phyloP scores from a whole-genome alignment of 2,888 invertebrate species.

The Orchestes rusci region DNA sequence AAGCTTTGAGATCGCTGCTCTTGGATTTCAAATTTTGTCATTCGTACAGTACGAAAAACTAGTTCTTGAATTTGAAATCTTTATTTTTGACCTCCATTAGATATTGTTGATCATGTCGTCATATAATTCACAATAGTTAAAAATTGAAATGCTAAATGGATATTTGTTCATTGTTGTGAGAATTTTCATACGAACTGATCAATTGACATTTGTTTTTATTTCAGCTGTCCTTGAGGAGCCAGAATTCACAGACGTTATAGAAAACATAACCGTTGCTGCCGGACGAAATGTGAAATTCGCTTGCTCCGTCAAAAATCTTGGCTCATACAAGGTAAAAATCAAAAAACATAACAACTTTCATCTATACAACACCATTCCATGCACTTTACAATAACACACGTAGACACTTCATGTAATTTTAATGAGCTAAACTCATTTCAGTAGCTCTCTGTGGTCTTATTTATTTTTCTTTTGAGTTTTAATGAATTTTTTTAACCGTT shows the following conservation, averaged over 20 bases:
- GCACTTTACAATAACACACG: too few relatives aligned
- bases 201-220: conserved; percentile 43
- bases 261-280: conserved; percentile 84
- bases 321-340: conserved; percentile 77
- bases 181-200: too few relatives aligned
- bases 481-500: conserved; percentile 24
- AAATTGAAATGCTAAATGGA: too few relatives aligned
- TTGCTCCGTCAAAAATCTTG: conserved; percentile 86
- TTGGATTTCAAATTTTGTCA: too few relatives aligned
- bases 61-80: too few relatives aligned
- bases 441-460: conserved; percentile 13
- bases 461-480: conserved; percentile 25
- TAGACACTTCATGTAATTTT: conserved; percentile 19
- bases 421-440: conserved; percentile 22
- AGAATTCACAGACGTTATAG: conserved; percentile 83
- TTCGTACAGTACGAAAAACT: too few relatives aligned
- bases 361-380: conserved; percentile 1
- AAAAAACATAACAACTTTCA: conserved; percentile 8
- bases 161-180: too few relatives aligned
- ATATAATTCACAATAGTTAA: too few relatives aligned
- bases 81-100: too few relatives aligned
- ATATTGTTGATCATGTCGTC: too few relatives aligned
- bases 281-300: conserved; percentile 83
- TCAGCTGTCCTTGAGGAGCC: conserved; percentile 74
- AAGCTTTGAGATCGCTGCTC: too few relatives aligned